A percentile compares a stretch with the other conserved stretches of the same genome.
Conservation (phyloP, 2,888 invertebrate species). For the Dasysyrphus tricinctus region DNA sequence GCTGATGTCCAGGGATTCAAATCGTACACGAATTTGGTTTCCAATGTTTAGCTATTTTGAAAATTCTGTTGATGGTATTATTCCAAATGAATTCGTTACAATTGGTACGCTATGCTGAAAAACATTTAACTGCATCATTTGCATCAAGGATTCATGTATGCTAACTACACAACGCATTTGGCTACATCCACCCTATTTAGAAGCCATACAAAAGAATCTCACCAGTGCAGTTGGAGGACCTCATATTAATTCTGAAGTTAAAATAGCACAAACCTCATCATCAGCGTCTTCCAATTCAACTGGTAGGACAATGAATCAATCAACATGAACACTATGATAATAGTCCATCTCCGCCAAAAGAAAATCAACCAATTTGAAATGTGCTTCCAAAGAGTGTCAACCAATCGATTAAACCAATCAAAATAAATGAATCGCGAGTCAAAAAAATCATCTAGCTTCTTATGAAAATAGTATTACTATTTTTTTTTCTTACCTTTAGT, state of each 20-base stretch:
- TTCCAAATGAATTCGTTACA: conserved; percentile 95
- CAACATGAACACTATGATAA: conserved; percentile 9
- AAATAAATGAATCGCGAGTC: conserved; percentile 17
- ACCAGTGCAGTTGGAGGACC: conserved; percentile 28
- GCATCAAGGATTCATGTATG: conserved; percentile 80
- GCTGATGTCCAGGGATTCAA: conserved; percentile 84
- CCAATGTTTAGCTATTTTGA: conserved; percentile 98
- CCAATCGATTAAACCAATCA: conserved; percentile 13
- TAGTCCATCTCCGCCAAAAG: conserved; percentile 36
- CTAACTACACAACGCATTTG: conserved; percentile 79
- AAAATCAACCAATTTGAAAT: conserved; percentile 52
- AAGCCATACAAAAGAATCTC: conserved; percentile 58
- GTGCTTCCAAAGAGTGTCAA: conserved; percentile 63
- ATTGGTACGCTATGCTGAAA: conserved; percentile 84
- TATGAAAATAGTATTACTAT: conserved; percentile 42
- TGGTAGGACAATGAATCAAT: conserved; percentile 9
- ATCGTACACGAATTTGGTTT: conserved; percentile 97
- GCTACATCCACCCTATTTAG: conserved; percentile 76
- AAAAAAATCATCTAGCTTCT: conserved; percentile 60
- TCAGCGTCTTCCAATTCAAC: conserved; percentile 52
- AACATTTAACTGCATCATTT: conserved; percentile 78
- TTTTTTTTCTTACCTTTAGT: conserved; percentile 6
- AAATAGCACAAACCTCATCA: conserved; percentile 52
- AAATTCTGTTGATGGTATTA: conserved; percentile 94
- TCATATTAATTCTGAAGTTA: conserved; percentile 54